These are phyloP conservation scores for Podargus strigoides DNA, from an alignment of 2,797 vertebrate genomes.

Conservation along the genomic window DNA sequence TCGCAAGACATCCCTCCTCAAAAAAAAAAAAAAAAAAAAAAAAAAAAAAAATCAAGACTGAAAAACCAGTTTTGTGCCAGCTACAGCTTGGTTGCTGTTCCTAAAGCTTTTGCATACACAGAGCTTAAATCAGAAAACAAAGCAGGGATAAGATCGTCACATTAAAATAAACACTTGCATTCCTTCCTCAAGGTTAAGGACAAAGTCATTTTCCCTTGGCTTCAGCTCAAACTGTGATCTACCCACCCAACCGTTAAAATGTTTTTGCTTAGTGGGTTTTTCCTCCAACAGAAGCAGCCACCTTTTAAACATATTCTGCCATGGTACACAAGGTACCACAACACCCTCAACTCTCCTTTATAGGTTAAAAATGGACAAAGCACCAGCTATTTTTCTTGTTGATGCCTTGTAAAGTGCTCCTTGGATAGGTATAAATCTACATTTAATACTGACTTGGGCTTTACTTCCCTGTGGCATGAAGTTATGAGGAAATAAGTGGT, in stretches of 20 bases:
- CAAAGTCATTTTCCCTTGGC: neutral
- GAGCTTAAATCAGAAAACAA: neutral
- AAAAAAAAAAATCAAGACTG: neutral
- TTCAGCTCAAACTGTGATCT: neutral
- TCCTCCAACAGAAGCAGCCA: neutral
- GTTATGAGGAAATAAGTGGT: neutral
- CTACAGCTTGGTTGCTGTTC: neutral
- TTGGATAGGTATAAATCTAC: neutral
- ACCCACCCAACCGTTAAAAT: neutral
- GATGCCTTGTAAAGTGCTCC: neutral
- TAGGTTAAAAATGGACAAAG: neutral
- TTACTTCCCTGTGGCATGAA: neutral
- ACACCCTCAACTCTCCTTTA: neutral
- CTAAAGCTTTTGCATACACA: neutral
- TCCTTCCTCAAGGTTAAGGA: slow-evolving; percentile 21
- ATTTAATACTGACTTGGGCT: neutral
- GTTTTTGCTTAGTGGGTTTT: neutral
- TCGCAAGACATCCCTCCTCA: neutral
- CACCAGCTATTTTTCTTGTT: neutral
- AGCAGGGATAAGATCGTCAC: neutral
- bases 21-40: neutral
- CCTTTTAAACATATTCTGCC: neutral
- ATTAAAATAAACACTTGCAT: neutral
- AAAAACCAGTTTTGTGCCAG: neutral
- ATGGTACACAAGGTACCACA: neutral